Evolutionary conservation across 2,113 vertebrate genomes (phyloP), one percentile per base, ranked within the genome.

Genomic region (Hyperoodon ampullatus): DNA sequence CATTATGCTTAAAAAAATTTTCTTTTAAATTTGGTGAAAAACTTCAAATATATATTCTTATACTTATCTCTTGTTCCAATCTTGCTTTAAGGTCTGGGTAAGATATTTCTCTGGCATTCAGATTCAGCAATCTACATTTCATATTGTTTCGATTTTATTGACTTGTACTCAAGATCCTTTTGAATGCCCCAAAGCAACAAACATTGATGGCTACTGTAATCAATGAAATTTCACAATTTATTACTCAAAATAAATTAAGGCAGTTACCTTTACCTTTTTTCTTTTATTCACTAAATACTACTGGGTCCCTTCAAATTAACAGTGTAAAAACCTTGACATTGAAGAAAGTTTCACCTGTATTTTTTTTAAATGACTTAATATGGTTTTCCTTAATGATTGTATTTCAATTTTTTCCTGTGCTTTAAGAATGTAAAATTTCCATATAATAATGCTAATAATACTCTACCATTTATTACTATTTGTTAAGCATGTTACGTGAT

Each of bases 351-450:
- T 88, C 53, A 77, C 50, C 6, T 81, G 8, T 65, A n/a, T 89
- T 42, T 66, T 66, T 65, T 44, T 80, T 10, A 11, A 53, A 90
- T 44, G 72, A 50, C 47, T 75, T 26, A 88, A 44, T 72, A 72
- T 81, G 12, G 66, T 74, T 95, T 95, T 91, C 83, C 16, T 24
- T 88, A 47, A 35, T 86, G 44, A 92, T 83, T 87, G 88, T 65
- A 72, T 82, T 55, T 89, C 53, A 15, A 39, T 42, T 90, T 26
- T 82, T 44, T 3, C 33, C 28, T 80, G 42, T 94, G 21, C 26
- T 61, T 95, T 95, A 70, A 93, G 39, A 85, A 82, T 21, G 10
- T 75, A 90, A 89, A 42, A 88, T 84, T 61, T 75, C 30, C 66
- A 78, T 44, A 44, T 65, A 55, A 90, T 50, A 83, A 66, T 71